A percentile compares a stretch with the other conserved stretches of the same genome.
Evolutionary conservation across 2,797 vertebrate genomes (phyloP).

Genomic region (Centropyge bicolor): DNA sequence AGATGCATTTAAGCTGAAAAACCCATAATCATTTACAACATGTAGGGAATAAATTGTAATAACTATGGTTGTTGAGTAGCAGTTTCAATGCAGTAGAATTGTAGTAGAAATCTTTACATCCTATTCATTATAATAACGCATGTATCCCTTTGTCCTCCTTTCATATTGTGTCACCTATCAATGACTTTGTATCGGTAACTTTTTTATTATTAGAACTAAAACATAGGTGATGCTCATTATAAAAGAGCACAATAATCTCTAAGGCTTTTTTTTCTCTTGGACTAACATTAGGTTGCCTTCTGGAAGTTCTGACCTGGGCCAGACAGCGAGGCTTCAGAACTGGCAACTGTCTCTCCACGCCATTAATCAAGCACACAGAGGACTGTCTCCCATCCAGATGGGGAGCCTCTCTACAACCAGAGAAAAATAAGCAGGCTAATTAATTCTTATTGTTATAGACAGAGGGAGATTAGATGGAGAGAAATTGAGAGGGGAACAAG

Average conservation of each 20-base stretch:
- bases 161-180: background rate
- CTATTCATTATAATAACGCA: background rate
- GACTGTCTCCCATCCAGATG: conserved; percentile 98
- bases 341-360: conserved; percentile 92
- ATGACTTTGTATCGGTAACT: conserved; percentile 60
- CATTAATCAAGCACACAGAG: conserved; percentile 98
- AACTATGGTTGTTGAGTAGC: background rate
- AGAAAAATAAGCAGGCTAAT: conserved; percentile 99
- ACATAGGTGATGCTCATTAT: conserved; percentile 20
- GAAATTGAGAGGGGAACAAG: conserved; percentile 84
- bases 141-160: conserved; percentile 25
- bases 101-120: too few relatives aligned
- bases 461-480: conserved; percentile 96
- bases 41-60: background rate
- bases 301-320: conserved; percentile 85
- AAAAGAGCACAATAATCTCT: conserved; percentile 37
- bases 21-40: background rate
- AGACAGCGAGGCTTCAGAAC: conserved; percentile 84
- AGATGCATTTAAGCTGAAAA: background rate
- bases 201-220: conserved; percentile 24
- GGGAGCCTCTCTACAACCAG: conserved; percentile 94
- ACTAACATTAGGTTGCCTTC: conserved; percentile 80
- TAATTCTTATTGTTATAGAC: conserved; percentile 99
- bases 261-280: conserved; percentile 32
- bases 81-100: background rate